Base-by-base conservation (phyloP, 1,140 invertebrate species). In the Phenacoccus solenopsis region DNA sequence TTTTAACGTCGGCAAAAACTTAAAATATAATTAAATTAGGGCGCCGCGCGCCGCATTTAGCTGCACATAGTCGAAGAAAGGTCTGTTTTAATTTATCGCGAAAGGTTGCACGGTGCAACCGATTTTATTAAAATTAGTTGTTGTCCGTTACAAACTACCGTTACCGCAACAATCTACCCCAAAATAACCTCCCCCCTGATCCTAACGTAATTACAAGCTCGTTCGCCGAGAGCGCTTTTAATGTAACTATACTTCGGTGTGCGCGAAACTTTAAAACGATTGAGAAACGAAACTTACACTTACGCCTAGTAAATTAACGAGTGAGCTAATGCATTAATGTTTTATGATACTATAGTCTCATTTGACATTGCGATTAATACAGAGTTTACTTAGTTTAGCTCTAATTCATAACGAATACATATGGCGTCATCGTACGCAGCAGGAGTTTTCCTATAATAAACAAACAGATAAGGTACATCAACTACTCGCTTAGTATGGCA, bases 261-360 rank as follows among this genome's bases (percentile, higher is more conserved):
- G 38, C n/a, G n/a, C n/a, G 5, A 49, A 49, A 49, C 38, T 49
- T 49, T 32, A 16, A 49, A 49, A 49, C 38, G 38, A 49, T 49
- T 49, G 38, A 49, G 38, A 49, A 49, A 49, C 38, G 20, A 49
- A 49, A 49, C 38, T 49, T 49, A 49, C n/a, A n/a, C n/a, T 49
- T 49, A 10, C 38, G 38, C 38, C 38, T n/a, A 49, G 38, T 49
- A 49, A 49, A 49, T 49, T 49, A 49, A 49, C 38, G 38, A 49
- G 5, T 49, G 38, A 49, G 38, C 12, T 49, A 49, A 49, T 49
- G 38, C 38, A 49, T 49, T 49, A 49, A 49, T n/a, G 38, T 49
- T 49, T 49, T 49, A n/a, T n/a, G n/a, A n/a, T n/a, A n/a, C n/a
- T n/a, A n/a, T n/a, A 49, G 38, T 49, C 38, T 49, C 38, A 49